phyloP scores from a whole-genome alignment of 1,140 invertebrate species.

The Anoplophora glabripennis region DNA sequence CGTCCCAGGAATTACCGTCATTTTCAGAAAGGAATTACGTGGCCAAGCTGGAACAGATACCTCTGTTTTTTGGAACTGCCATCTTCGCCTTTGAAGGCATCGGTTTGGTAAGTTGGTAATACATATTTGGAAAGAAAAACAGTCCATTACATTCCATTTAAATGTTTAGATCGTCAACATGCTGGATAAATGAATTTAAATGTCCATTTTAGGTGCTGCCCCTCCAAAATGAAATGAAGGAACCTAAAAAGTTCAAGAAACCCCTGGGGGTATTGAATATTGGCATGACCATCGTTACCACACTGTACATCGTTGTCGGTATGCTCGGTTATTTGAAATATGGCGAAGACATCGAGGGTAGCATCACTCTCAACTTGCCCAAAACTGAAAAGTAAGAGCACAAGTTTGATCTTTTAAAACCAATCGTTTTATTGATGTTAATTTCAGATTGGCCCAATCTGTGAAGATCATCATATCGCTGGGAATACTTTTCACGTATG shows the following conservation, averaged over 20 bases:
- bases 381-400: slow-evolving; percentile 57
- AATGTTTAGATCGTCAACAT: too few relatives aligned
- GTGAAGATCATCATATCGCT: slow-evolving; percentile 68
- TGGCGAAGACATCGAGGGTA: slow-evolving; percentile 63
- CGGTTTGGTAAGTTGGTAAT: slow-evolving; percentile 59
- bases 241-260: slow-evolving; percentile 72
- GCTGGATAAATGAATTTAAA: too few relatives aligned
- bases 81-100: slow-evolving; percentile 80
- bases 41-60: slow-evolving; percentile 53
- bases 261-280: slow-evolving; percentile 78
- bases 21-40: slow-evolving; percentile 45
- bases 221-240: slow-evolving; percentile 85
- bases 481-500: slow-evolving; percentile 75
- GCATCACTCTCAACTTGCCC: slow-evolving; percentile 68
- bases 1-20: slow-evolving; percentile 62
- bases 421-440: background rate
- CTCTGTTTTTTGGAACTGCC: slow-evolving; percentile 73
- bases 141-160: too few relatives aligned
- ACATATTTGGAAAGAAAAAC: too few relatives aligned
- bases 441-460: slow-evolving; percentile 56
- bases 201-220: slow-evolving; percentile 69
- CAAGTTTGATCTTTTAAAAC: background rate
- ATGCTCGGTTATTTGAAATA: slow-evolving; percentile 83
- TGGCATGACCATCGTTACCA: slow-evolving; percentile 75
- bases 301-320: slow-evolving; percentile 74